phyloP scores from a whole-genome alignment of 1,140 invertebrate genomes.

The Leucophenga varia region DNA sequence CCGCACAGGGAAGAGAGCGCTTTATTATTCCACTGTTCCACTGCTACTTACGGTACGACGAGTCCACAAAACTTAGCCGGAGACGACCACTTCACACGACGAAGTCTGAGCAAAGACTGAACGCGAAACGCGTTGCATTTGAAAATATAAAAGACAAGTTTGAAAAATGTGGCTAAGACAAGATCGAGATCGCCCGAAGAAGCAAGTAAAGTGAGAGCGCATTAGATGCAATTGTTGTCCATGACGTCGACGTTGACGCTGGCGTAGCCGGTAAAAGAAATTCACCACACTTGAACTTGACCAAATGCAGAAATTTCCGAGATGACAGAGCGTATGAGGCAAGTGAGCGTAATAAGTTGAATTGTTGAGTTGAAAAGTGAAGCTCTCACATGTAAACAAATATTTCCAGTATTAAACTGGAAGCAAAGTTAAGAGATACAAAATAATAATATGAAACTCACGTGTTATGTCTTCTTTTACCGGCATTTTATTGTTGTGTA shows the following conservation, averaged over 20 bases:
- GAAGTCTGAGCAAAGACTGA: slow-evolving; percentile 53
- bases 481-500: too few relatives aligned
- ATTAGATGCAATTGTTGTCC: slow-evolving; percentile 13
- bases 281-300: slow-evolving; percentile 51
- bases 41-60: slow-evolving; percentile 17
- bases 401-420: slow-evolving; percentile 26
- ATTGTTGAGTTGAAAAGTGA: slow-evolving; percentile 18
- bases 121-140: slow-evolving; percentile 21
- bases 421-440: too few relatives aligned
- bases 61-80: slow-evolving; percentile 20
- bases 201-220: too few relatives aligned
- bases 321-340: slow-evolving; percentile 18
- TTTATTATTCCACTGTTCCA: too few relatives aligned
- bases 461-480: too few relatives aligned
- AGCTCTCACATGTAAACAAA: slow-evolving; percentile 33
- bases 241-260: slow-evolving; percentile 18
- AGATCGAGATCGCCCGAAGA: slow-evolving; percentile 2
- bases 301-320: slow-evolving; percentile 54
- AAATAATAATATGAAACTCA: slow-evolving; percentile 28
- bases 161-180: slow-evolving; percentile 2
- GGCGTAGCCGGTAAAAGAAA: slow-evolving; percentile 16
- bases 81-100: slow-evolving; percentile 38
- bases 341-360: too few relatives aligned
- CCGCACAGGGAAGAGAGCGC: not conserved
- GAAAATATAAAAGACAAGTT: slow-evolving; percentile 34